Base-by-base conservation (phyloP, 2,888 invertebrate genomes). In the Coelinius sp. region DNA sequence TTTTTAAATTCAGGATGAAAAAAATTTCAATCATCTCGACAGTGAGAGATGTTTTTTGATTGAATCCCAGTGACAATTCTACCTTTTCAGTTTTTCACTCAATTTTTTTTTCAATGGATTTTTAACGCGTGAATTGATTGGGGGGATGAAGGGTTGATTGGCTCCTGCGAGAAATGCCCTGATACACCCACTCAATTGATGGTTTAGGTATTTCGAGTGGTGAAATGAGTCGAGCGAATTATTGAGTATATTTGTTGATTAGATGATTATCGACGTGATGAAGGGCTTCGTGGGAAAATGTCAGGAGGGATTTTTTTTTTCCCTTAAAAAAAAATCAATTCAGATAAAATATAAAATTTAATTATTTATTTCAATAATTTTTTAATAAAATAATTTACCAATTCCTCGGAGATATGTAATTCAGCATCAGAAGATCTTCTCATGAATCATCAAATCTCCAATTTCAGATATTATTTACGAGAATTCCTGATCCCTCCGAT, bases 11-110 rank as follows among this genome's bases (percentile, higher is more conserved):
- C 41, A 25, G 1, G 24, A 20, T 24, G 41, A 14, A 22, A 41
- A 63, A 20, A 63, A 14, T 14, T 35, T 35, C 59, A 59, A 59
- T 59, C 59, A 31, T 17, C 20, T 31, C 59, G 59, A 59, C 59
- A 59, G 31, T 59, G 31, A 59, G 31, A 17, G 20, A 59, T 35
- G 46, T 17, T 14, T 20, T 59, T 59, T 59, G 59, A 59, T 59
- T 17, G 27, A 59, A 6, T 59, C 22, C 14, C 59, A 35, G 6
- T 53, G 25, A 35, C 59, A 59, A 59, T 59, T 59, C 17, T 20
- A 17, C 46, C 8, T 17, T 10, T 44, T 44, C 20, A 7, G 4
- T 59, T 20, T 59, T 17, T 31, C 7, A 20, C 20, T 31, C 35
- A 17, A 14, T 35, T 17, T 31, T 35, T 56, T 25, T 59, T 59